Conservation (phyloP, 2,888 invertebrate species). For the Lithosia quadra region DNA sequence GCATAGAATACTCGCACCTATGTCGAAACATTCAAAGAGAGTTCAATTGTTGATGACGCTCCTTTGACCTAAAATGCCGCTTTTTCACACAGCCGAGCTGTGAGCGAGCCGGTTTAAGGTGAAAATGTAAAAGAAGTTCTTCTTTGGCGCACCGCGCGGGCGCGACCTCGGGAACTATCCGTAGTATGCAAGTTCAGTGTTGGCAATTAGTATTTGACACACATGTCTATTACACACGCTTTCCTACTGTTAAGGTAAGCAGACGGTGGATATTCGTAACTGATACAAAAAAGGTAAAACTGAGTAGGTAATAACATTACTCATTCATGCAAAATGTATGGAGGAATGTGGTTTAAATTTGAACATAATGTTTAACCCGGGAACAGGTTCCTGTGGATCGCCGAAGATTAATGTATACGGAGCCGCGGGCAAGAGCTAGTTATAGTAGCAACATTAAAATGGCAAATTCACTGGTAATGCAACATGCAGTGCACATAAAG, state of each 20-base stretch:
- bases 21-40: neutral
- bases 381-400: too few species aligned
- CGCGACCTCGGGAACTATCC: neutral
- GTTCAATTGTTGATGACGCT: neutral
- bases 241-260: neutral
- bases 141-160: neutral
- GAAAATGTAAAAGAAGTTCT: constrained; percentile 2
- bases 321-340: too few species aligned
- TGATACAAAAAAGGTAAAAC: neutral
- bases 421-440: too few species aligned
- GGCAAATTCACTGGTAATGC: neutral
- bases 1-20: too few species aligned
- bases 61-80: neutral
- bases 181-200: neutral
- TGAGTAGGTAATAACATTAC: too few species aligned
- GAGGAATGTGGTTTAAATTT: too few species aligned
- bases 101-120: neutral
- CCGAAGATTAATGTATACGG: too few species aligned
- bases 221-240: neutral
- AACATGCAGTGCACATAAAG: neutral
- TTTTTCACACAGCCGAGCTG: neutral
- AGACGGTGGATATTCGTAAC: neutral
- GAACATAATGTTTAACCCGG: too few species aligned
- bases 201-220: too few species aligned
- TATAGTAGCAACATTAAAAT: neutral